phyloP scores from a whole-genome alignment of 2,113 vertebrate genomes.

The Craseonycteris thonglongyai region DNA sequence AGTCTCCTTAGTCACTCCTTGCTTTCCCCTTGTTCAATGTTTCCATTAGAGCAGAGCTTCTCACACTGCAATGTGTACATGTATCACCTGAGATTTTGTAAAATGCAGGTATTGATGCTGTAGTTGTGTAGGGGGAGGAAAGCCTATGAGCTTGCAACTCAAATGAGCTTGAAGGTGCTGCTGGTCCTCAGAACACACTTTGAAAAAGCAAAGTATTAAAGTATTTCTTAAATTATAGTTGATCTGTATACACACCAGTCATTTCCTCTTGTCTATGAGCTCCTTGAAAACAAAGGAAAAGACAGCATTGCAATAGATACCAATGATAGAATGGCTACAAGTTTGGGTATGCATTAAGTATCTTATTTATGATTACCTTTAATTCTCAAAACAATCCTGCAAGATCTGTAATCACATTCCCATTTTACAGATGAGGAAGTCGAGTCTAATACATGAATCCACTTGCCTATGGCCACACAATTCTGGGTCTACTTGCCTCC shows the following conservation, averaged over 20 bases:
- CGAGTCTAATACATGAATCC: background rate
- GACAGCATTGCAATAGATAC: background rate
- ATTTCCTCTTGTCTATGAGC: background rate
- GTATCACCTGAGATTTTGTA: background rate
- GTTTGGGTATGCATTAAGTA: background rate
- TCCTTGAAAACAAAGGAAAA: background rate
- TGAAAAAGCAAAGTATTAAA: background rate
- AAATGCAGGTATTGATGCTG: background rate
- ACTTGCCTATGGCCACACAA: background rate
- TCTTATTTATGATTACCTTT: background rate
- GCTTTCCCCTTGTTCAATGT: background rate
- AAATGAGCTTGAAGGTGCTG: background rate
- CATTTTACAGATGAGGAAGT: background rate
- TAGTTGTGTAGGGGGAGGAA: too few relatives aligned
- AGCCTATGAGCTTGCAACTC: background rate
- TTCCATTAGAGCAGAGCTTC: background rate
- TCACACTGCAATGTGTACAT: background rate
- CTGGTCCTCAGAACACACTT: background rate
- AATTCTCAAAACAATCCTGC: background rate
- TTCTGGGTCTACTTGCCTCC: background rate
- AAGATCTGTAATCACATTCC: background rate
- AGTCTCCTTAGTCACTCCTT: background rate
- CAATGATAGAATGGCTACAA: background rate
- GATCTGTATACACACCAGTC: background rate
- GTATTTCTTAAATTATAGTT: background rate